A percentile compares a stretch with the other conserved stretches of the same genome.
Evolutionary conservation across 1,140 invertebrate genomes (phyloP).

Genomic region (Myzus persicae): DNA sequence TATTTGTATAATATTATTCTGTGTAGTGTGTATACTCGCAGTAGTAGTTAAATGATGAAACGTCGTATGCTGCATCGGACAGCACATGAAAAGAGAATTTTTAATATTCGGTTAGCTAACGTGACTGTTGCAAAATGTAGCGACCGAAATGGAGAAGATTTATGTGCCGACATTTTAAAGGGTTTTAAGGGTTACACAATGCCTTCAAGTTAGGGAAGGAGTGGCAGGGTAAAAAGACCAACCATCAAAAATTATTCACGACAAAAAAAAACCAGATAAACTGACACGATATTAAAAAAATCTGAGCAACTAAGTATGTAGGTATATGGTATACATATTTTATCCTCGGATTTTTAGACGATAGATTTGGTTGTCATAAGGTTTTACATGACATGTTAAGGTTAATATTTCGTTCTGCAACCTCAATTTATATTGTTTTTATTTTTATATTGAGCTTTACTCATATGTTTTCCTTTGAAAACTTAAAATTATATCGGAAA

Average conservation of each 20-base stretch:
- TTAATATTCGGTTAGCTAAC: slow-evolving; percentile 29
- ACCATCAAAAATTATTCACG: neutral
- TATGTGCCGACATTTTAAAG: slow-evolving; percentile 39
- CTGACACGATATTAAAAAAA: slow-evolving; percentile 39
- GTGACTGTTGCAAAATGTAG: slow-evolving; percentile 35
- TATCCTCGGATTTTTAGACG: neutral
- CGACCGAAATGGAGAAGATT: slow-evolving; percentile 28
- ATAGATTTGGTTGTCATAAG: slow-evolving; percentile 31
- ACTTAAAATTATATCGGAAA: neutral
- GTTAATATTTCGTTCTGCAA: neutral
- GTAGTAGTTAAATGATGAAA: slow-evolving; percentile 8
- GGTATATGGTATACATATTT: neutral
- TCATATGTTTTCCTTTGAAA: neutral
- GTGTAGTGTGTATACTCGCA: neutral
- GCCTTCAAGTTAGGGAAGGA: neutral
- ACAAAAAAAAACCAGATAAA: slow-evolving; percentile 25
- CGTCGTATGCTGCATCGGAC: slow-evolving; percentile 22
- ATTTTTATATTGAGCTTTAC: neutral
- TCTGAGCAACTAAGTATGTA: neutral
- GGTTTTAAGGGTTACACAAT: slow-evolving; percentile 30
- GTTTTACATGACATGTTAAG: neutral
- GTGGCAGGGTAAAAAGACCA: neutral
- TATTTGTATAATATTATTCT: slow-evolving; percentile 7
- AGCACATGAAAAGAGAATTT: slow-evolving; percentile 20
- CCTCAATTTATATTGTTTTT: neutral